phyloP scores from a whole-genome alignment of 2,888 invertebrate species.

The Calliphora vomitoria region DNA sequence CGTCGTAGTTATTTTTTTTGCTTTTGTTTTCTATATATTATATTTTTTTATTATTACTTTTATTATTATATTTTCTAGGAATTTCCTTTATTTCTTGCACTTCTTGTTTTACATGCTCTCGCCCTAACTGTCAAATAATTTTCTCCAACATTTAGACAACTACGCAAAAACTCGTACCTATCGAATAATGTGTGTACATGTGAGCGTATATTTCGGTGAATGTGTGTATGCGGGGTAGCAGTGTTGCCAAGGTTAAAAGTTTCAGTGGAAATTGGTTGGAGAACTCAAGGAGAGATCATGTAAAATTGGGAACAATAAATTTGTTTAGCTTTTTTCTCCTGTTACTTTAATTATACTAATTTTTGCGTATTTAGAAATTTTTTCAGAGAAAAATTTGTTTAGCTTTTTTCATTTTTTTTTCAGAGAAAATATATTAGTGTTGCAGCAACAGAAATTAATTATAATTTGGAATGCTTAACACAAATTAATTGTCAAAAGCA shows the following conservation, averaged over 20 bases:
- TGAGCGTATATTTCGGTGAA: not conserved
- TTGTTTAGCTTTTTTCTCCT: too few species aligned
- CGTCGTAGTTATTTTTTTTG: slow-evolving; percentile 20
- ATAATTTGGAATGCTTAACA: too few species aligned
- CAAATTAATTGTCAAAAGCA: too few species aligned
- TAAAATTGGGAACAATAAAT: too few species aligned
- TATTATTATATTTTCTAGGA: slow-evolving; percentile 61
- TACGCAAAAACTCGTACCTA: slow-evolving; percentile 30
- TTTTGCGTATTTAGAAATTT: too few species aligned
- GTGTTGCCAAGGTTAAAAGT: slow-evolving; percentile 44
- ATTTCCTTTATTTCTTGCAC: slow-evolving; percentile 49
- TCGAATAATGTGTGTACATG: not conserved
- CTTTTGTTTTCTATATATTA: not conserved
- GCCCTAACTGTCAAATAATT: not conserved
- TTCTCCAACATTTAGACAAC: slow-evolving; percentile 23
- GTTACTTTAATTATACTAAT: too few species aligned
- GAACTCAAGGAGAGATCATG: not conserved
- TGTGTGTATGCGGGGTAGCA: not conserved
- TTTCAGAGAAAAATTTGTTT: too few species aligned
- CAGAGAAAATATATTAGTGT: too few species aligned
- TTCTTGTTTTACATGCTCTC: not conserved
- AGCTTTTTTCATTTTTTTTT: too few species aligned
- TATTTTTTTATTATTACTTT: slow-evolving; percentile 30
- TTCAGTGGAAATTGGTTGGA: not conserved
- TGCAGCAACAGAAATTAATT: too few species aligned